Percentiles rank a stretch among this genome's conserved stretches.
These are phyloP conservation scores for Penaeus monodon DNA, from an alignment of 2,888 invertebrate genomes.

Conservation along the genomic window DNA sequence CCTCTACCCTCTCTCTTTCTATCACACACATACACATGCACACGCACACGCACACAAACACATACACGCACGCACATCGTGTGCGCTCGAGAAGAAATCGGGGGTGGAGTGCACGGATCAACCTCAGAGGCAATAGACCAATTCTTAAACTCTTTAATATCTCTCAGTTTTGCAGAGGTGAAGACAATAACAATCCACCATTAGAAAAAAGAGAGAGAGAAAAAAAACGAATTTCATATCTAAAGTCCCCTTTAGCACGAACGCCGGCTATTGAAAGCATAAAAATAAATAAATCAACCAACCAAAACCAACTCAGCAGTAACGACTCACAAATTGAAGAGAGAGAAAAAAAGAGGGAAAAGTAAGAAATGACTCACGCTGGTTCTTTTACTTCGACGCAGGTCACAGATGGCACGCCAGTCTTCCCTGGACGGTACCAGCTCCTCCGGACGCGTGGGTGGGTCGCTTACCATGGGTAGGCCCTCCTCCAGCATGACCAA, in stretches of 20 bases:
- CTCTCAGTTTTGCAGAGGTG: neutral
- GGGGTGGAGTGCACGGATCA: slow-evolving; percentile 34
- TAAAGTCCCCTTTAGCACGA: neutral
- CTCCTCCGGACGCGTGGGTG: slow-evolving; percentile 65
- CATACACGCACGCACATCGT: no score
- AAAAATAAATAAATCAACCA: no score
- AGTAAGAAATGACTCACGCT: neutral
- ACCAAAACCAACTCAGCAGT: no score
- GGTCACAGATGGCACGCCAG: slow-evolving; percentile 65
- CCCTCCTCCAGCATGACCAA: slow-evolving; percentile 72
- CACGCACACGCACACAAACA: no score
- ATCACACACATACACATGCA: no score
- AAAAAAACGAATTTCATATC: neutral
- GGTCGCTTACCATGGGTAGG: slow-evolving; percentile 67
- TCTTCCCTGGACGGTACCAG: slow-evolving; percentile 68
- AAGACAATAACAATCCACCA: neutral
- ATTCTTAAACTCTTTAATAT: neutral
- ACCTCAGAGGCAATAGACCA: slow-evolving; percentile 40
- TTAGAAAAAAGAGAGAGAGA: no score
- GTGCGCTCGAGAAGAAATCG: no score
- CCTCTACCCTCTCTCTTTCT: no score
- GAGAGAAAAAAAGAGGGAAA: no score
- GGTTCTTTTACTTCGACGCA: slow-evolving; percentile 22
- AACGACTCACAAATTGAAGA: no score
- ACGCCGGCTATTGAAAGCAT: no score